Evolutionary conservation across 35 echinoderm and acorn worm species (phyloP).

Genomic region (Diadema setosum): DNA sequence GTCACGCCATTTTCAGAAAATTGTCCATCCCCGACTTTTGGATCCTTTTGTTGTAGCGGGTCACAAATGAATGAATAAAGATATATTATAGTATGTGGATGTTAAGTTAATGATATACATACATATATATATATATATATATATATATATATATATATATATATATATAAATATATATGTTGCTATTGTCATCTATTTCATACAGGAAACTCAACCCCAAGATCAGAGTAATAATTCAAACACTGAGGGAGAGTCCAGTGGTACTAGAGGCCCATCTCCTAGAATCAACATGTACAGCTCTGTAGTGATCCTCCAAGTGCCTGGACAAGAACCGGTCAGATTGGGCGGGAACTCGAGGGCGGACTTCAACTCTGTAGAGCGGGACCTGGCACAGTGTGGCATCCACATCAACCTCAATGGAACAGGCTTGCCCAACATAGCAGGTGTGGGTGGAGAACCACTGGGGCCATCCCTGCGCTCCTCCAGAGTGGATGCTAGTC

Average conservation of each 20-base stretch:
- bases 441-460: too few relatives aligned
- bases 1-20: too few relatives aligned
- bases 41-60: too few relatives aligned
- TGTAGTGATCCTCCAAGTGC: background rate
- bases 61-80: too few relatives aligned
- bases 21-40: too few relatives aligned
- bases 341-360: background rate
- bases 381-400: background rate
- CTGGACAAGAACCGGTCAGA: background rate
- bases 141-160: background rate
- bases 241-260: background rate
- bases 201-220: background rate
- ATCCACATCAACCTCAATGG: too few relatives aligned
- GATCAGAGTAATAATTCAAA: background rate
- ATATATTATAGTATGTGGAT: background rate
- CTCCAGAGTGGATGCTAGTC: too few relatives aligned
- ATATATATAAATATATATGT: background rate
- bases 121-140: background rate
- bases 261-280: background rate
- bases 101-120: background rate
- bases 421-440: too few relatives aligned
- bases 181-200: background rate
- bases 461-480: too few relatives aligned
- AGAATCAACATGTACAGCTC: constrained; percentile 13
- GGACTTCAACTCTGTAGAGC: background rate